Evolutionary conservation across 1,140 invertebrate genomes (phyloP).

Genomic region (Wasmannia auropunctata): DNA sequence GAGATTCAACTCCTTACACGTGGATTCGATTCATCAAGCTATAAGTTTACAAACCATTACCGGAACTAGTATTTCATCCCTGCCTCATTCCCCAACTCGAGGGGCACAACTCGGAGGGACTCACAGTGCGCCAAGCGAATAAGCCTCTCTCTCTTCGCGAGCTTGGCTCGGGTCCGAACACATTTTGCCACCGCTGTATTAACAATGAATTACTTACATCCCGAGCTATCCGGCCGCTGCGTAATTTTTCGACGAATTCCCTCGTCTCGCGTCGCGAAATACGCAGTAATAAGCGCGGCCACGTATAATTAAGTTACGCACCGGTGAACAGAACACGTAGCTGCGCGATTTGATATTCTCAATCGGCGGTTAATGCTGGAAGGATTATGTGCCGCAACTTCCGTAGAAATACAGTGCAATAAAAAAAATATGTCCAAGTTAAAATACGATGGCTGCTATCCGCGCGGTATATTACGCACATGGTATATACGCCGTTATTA

Average conservation of each 20-base stretch:
- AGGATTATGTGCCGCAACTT: too few species aligned
- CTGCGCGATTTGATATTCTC: slow-evolving; percentile 21
- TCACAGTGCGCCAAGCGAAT: neutral
- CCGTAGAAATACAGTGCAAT: neutral
- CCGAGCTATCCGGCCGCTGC: neutral
- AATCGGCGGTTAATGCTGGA: neutral
- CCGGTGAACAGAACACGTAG: neutral
- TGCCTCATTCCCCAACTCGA: neutral
- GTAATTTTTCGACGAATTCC: slow-evolving; percentile 47
- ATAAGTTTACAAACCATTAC: slow-evolving; percentile 50
- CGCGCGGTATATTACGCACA: neutral
- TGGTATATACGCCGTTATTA: neutral
- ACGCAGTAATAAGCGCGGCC: neutral
- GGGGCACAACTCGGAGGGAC: neutral
- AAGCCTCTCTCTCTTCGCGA: neutral
- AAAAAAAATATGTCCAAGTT: neutral
- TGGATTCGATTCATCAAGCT: slow-evolving; percentile 42
- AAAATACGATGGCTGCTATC: neutral
- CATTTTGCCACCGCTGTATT: slow-evolving; percentile 4
- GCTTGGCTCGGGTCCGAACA: neutral
- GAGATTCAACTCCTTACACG: neutral
- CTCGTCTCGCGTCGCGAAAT: neutral
- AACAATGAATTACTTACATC: slow-evolving; percentile 49
- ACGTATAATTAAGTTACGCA: slow-evolving; percentile 23
- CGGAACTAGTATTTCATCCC: slow-evolving; percentile 26